phyloP scores from a whole-genome alignment of 2,113 vertebrate genomes.

The Brienomyrus brachyistius region DNA sequence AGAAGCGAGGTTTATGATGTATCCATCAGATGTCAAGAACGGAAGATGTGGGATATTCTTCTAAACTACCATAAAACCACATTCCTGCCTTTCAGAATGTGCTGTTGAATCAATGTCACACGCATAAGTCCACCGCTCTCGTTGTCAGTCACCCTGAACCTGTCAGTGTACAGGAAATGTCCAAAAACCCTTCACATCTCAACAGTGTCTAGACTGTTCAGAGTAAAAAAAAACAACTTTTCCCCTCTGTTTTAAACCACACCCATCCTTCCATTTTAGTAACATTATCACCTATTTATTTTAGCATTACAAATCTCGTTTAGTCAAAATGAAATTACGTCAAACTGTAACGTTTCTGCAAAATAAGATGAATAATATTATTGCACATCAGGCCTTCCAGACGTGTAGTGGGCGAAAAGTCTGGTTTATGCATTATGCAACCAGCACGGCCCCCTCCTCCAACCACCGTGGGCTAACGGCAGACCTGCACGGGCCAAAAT shows the following conservation, averaged over 20 bases:
- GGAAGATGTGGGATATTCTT: not conserved
- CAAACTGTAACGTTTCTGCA: not conserved
- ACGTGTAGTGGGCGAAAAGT: slow-evolving; percentile 9
- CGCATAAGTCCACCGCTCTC: not conserved
- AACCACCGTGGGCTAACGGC: not conserved
- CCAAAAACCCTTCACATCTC: not conserved
- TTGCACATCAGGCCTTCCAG: not conserved
- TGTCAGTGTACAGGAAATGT: not conserved
- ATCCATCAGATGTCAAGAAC: not conserved
- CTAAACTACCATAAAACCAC: not conserved
- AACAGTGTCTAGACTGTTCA: not conserved
- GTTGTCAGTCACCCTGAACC: not conserved
- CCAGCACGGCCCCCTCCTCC: not conserved
- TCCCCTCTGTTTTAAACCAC: not conserved
- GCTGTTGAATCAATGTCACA: not conserved
- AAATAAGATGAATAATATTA: slow-evolving; percentile 11
- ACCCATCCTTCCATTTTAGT: not conserved
- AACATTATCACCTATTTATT: not conserved
- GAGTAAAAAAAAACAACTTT: not conserved
- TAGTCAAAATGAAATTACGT: not conserved
- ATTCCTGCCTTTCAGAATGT: not conserved
- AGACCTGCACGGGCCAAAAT: not conserved
- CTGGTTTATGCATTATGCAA: slow-evolving; percentile 6
- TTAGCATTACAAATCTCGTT: not conserved
- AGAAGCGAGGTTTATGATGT: not conserved